phyloP scores from a whole-genome alignment of 1,140 invertebrate genomes.

The Zaprionus camerounensis region DNA sequence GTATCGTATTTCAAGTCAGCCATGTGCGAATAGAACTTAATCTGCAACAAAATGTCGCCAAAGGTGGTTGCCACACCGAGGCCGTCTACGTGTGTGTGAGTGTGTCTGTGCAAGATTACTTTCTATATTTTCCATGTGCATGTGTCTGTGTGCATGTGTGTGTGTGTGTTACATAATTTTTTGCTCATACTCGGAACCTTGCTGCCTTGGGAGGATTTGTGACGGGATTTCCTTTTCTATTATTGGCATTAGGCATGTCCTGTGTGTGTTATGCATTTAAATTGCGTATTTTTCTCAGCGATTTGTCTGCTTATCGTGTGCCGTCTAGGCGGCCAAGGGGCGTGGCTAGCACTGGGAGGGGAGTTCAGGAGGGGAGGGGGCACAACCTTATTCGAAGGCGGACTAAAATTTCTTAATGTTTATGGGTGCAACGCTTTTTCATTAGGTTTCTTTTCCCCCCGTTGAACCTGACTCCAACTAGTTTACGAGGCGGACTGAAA shows the following conservation, averaged over 20 bases:
- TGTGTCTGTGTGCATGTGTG: conserved; percentile 15
- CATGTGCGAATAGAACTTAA: conserved; percentile 84
- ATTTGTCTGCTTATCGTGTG: conserved; percentile 83
- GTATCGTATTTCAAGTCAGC: conserved; percentile 84
- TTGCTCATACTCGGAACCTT: conserved; percentile 61
- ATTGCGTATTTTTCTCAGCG: conserved; percentile 84
- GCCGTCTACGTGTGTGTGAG: conserved; percentile 23
- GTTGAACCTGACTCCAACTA: conserved; percentile 65
- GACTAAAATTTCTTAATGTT: conserved; percentile 81
- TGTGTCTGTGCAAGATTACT: conserved; percentile 69
- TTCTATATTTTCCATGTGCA: conserved; percentile 74
- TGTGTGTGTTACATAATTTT: conserved; percentile 72
- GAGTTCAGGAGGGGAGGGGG: neutral
- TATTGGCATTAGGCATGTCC: conserved; percentile 84
- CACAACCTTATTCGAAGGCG: neutral
- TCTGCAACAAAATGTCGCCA: conserved; percentile 84
- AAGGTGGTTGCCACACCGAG: conserved; percentile 67
- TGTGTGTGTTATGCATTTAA: conserved; percentile 85
- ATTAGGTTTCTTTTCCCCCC: conserved; percentile 62
- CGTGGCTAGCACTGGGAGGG: conserved; percentile 11
- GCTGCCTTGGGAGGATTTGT: conserved; percentile 80
- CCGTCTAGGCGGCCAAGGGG: conserved; percentile 40
- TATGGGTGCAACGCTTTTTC: conserved; percentile 77
- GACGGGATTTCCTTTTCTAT: conserved; percentile 84
- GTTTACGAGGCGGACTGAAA: conserved; percentile 71